Percentiles rank a stretch among this genome's conserved stretches.
phyloP scores from a whole-genome alignment of 2,113 vertebrate genomes.

The Pterocles gutturalis region DNA sequence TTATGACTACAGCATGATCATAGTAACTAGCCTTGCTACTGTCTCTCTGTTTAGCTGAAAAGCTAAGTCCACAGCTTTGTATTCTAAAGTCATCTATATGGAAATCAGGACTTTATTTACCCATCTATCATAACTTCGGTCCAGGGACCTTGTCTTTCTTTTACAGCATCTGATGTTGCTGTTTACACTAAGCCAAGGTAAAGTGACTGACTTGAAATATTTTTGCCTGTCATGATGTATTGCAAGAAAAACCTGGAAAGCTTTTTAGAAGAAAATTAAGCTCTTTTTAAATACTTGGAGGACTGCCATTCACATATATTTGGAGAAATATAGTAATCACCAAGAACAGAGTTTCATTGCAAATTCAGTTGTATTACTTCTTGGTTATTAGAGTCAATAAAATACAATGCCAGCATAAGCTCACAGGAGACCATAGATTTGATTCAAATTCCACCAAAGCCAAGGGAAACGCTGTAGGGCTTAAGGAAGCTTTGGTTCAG shows the following conservation, averaged over 20 bases:
- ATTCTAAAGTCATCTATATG: not conserved
- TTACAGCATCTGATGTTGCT: not conserved
- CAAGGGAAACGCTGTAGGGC: not conserved
- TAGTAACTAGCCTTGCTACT: not conserved
- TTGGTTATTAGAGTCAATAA: not conserved
- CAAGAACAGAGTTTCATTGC: not conserved
- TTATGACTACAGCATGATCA: not conserved
- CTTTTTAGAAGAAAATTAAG: not conserved
- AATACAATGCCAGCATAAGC: not conserved
- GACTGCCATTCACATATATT: not conserved
- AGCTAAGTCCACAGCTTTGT: not conserved
- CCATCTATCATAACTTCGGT: not conserved
- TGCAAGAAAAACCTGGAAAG: not conserved
- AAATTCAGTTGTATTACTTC: not conserved
- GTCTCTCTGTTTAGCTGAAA: not conserved
- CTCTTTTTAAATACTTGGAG: not conserved
- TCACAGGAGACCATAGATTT: not conserved
- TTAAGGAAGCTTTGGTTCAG: not conserved
- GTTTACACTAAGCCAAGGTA: not conserved
- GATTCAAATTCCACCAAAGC: not conserved
- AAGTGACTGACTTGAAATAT: not conserved
- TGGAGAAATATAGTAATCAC: not conserved
- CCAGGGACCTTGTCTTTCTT: not conserved
- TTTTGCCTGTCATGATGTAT: not conserved
- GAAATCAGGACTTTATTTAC: not conserved